phyloP scores from a whole-genome alignment of 2,888 invertebrate species.

The Cacoxenus indagator region DNA sequence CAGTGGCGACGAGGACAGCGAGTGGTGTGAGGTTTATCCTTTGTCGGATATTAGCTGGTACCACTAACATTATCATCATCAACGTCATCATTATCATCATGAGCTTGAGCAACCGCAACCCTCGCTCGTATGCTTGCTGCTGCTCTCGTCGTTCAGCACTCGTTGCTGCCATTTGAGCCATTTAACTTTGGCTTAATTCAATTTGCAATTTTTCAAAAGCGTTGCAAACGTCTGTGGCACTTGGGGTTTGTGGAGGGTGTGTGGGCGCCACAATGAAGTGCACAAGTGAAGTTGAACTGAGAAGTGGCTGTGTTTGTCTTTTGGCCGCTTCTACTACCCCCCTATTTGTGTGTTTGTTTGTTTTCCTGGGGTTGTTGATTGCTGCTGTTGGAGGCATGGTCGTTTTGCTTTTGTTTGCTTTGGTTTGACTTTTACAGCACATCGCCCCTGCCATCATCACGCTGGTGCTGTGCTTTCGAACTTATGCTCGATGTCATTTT shows the following conservation, averaged over 20 bases:
- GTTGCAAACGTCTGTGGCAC: conserved; percentile 15
- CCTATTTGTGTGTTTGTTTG: background rate
- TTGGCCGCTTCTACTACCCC: background rate
- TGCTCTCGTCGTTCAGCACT: background rate
- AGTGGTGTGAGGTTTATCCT: conserved; percentile 45
- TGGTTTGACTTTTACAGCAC: background rate
- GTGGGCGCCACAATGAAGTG: background rate
- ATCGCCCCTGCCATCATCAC: background rate
- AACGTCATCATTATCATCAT: conserved; percentile 49
- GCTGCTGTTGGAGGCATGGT: background rate
- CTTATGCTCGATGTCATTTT: conserved; percentile 9
- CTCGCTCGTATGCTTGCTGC: conserved; percentile 27
- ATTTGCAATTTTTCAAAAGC: conserved; percentile 71
- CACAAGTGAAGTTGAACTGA: conserved; percentile 6
- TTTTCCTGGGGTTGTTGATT: background rate
- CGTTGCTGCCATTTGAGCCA: conserved; percentile 64
- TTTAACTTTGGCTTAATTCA: conserved; percentile 70
- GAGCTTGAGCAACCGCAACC: conserved; percentile 55
- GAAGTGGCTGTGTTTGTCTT: background rate
- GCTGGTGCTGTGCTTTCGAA: background rate
- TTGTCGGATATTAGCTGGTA: conserved; percentile 58
- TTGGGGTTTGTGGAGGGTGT: conserved; percentile 26
- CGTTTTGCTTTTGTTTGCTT: background rate
- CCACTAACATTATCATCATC: background rate
- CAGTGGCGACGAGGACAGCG: background rate